Percentiles rank a stretch among this genome's conserved stretches.
Conservation (phyloP, 1,140 invertebrate genomes). For the Drosophila eugracilis region DNA sequence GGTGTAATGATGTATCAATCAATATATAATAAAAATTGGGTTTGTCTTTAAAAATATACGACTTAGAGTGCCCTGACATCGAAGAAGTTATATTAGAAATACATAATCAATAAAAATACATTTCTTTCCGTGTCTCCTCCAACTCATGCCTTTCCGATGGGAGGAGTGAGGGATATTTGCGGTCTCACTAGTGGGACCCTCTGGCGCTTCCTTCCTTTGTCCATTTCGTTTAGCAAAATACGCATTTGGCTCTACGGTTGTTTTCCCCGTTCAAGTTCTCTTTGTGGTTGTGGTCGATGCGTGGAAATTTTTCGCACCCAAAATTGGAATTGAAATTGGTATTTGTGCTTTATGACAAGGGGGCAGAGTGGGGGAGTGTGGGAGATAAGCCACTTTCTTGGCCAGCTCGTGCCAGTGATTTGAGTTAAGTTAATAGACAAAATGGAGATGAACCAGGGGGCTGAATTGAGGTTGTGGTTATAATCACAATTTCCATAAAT, state of each 20-base stretch:
- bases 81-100: neutral
- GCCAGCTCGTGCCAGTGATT: slow-evolving; percentile 39
- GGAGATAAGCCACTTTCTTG: slow-evolving; percentile 9
- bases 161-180: slow-evolving; percentile 6
- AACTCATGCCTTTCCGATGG: neutral
- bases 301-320: slow-evolving; percentile 67
- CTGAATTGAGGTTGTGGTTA: neutral
- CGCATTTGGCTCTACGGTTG: slow-evolving; percentile 51
- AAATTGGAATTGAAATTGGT: slow-evolving; percentile 69
- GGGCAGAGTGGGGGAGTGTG: neutral
- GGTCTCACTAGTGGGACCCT: slow-evolving; percentile 30
- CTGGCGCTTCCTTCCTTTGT: slow-evolving; percentile 25
- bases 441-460: neutral
- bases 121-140: slow-evolving; percentile 12
- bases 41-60: too few relatives aligned
- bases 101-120: neutral
- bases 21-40: too few relatives aligned
- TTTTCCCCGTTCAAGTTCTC: slow-evolving; percentile 28
- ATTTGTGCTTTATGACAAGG: slow-evolving; percentile 34
- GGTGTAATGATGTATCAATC: too few relatives aligned
- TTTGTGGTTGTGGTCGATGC: slow-evolving; percentile 34
- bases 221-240: slow-evolving; percentile 72
- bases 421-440: slow-evolving; percentile 32
- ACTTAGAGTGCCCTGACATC: too few relatives aligned
- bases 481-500: slow-evolving; percentile 31